These are phyloP conservation scores for Agonopterix arenella DNA, from an alignment of 2,888 invertebrate genomes.

Conservation along the genomic window DNA sequence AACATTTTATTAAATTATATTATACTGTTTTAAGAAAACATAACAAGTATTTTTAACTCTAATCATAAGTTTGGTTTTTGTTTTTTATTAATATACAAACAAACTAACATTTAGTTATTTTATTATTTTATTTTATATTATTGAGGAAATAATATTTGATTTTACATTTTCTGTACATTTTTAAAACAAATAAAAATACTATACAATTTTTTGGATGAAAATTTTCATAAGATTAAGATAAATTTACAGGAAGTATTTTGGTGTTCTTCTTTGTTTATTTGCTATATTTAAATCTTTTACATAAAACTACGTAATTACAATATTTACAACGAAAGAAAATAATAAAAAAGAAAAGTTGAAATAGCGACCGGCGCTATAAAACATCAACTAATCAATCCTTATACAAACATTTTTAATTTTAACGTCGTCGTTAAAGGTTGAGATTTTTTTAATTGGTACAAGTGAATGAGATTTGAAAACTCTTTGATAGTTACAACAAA, in stretches of 20 bases:
- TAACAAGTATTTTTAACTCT: conserved; percentile 13
- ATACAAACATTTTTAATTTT: no score
- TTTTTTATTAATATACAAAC: conserved; percentile 12
- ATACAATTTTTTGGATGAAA: conserved; percentile 22
- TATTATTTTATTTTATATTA: neutral
- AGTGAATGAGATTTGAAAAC: no score
- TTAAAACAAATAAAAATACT: no score
- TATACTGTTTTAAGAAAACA: conserved; percentile 16
- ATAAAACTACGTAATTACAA: conserved; percentile 8
- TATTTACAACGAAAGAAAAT: conserved; percentile 11
- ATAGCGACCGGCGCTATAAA: conserved; percentile 19
- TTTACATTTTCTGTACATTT: neutral
- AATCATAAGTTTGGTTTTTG: conserved; percentile 21
- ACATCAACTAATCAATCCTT: neutral
- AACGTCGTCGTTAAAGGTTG: no score
- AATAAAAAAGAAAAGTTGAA: conserved; percentile 4
- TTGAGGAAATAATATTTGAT: neutral
- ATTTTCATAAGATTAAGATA: conserved; percentile 61
- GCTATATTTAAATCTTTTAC: conserved; percentile 23
- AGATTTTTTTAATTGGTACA: no score
- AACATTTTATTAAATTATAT: neutral
- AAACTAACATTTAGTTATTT: conserved; percentile 4
- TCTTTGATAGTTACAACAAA: neutral
- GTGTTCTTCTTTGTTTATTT: conserved; percentile 51
- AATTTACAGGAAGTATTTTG: conserved; percentile 58